A percentile compares a stretch with the other conserved stretches of the same genome.
Evolutionary conservation across 1,140 invertebrate species (phyloP).

Genomic region (Drosophila triauraria): DNA sequence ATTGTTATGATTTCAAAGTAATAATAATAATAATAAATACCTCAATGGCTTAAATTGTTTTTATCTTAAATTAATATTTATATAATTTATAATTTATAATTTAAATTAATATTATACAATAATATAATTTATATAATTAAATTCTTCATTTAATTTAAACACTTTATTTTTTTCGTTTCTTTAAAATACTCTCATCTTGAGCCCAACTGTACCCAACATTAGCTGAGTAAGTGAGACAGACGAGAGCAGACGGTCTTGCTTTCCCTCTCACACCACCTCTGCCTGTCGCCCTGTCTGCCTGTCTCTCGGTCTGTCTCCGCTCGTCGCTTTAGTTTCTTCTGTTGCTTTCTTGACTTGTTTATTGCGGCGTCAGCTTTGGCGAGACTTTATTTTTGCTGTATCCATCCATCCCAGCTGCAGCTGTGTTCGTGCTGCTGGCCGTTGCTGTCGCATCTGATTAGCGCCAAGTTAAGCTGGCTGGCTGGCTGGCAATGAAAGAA

Average conservation of each 20-base stretch:
- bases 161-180: no score
- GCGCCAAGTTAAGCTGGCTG: conserved; percentile 24
- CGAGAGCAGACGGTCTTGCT: conserved; percentile 2
- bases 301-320: conserved; percentile 30
- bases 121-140: no score
- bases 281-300: conserved; percentile 1
- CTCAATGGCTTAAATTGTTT: no score
- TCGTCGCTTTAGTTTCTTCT: conserved; percentile 29
- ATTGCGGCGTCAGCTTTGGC: conserved; percentile 73
- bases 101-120: no score
- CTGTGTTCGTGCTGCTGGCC: conserved; percentile 17
- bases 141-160: no score
- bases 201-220: conserved; percentile 14
- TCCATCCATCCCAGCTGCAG: conserved; percentile 20
- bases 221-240: conserved; percentile 1
- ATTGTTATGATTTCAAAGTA: no score
- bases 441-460: conserved; percentile 53
- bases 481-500: conserved; percentile 49
- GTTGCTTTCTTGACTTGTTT: conserved; percentile 54
- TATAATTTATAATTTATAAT: no score
- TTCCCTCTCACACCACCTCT: background rate
- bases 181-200: background rate
- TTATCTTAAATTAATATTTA: no score
- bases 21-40: no score
- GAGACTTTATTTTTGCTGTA: conserved; percentile 55